These are phyloP conservation scores for Pristionchus japonicus DNA, from an alignment of 2,888 invertebrate genomes.

Conservation along the genomic window DNA sequence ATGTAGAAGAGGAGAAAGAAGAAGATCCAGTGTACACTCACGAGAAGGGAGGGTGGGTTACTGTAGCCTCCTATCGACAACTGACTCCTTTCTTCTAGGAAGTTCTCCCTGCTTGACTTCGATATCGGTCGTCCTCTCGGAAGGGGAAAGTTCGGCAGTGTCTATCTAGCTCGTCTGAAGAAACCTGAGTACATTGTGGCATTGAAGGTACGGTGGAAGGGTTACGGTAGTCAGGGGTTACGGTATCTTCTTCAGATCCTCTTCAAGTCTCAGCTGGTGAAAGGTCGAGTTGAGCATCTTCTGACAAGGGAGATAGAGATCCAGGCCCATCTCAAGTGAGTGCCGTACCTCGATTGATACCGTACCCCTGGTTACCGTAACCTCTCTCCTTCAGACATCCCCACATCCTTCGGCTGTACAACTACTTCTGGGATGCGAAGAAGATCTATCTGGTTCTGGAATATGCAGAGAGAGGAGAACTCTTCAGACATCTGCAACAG, in stretches of 20 bases:
- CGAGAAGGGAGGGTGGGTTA: conserved; percentile 28
- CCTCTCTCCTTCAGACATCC: conserved; percentile 70
- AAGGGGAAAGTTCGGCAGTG: conserved; percentile 94
- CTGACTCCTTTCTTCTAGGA: not conserved
- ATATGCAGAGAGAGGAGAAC: conserved; percentile 70
- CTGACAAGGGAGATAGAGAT: conserved; percentile 96
- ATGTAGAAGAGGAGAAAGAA: not conserved
- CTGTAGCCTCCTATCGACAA: not conserved
- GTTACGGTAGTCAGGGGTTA: not conserved
- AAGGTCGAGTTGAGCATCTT: conserved; percentile 91
- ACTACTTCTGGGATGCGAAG: conserved; percentile 75
- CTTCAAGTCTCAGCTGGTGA: conserved; percentile 90
- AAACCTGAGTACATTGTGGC: conserved; percentile 83
- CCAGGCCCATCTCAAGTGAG: conserved; percentile 84
- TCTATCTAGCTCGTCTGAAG: conserved; percentile 93
- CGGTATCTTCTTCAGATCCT: conserved; percentile 81
- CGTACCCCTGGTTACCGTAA: not conserved
- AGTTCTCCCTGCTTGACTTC: conserved; percentile 83
- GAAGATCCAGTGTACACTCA: not conserved
- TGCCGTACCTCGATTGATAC: not conserved
- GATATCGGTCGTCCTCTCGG: conserved; percentile 93
- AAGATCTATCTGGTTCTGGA: conserved; percentile 75
- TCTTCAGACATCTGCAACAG: not conserved
- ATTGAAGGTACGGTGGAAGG: conserved; percentile 76
- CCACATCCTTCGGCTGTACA: conserved; percentile 74